Base-by-base conservation (phyloP, 1,140 invertebrate species). In the Ericerus pela region DNA sequence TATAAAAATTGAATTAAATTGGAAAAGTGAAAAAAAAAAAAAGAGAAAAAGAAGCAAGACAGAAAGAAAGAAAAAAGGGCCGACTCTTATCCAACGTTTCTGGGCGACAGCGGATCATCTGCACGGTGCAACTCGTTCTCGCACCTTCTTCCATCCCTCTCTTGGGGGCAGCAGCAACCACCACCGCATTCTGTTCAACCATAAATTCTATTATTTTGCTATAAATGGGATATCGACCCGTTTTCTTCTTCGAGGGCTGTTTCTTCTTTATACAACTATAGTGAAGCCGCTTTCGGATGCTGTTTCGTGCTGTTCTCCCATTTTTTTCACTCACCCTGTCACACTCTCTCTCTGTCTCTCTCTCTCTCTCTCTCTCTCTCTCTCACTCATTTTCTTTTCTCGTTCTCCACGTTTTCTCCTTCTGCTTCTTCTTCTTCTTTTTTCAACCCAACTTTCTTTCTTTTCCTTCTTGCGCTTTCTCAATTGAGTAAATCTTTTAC, bases 121-220 rank as follows among this genome's bases (percentile, higher is more conserved):
- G 41, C 41, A 47, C 37, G 6, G 41, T 47, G 41, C 41, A 47
- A 47, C 12, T 47, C 41, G 22, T 24, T 24, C 12, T 47, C 41
- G 22, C 41, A 47, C 41, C 41, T 47, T 47, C 41, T 47, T 47
- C 26, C 22, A 18, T 24, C 41, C 26, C 41, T 47, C 26, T 24
- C 22, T 47, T 24, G 10, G n/a, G n/a, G n/a, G n/a, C n/a, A n/a
- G n/a, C n/a, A n/a, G n/a, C n/a, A 18, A 5, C 26, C 4, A 24
- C 41, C 26, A 24, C 41, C 41, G 26, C 41, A 47, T 47, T 47
- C 41, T 47, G 41, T 47, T 47, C 41, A 24, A 47, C 41, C 41
- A 47, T 47, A 47, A 47, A 47, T 47, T 47, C 41, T 47, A 47
- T 47, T 47, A 47, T 47, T 47, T 47, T 47, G 41, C 41, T 47